Base-by-base conservation (phyloP, 2,113 vertebrate genomes). In the Strix aluco region DNA sequence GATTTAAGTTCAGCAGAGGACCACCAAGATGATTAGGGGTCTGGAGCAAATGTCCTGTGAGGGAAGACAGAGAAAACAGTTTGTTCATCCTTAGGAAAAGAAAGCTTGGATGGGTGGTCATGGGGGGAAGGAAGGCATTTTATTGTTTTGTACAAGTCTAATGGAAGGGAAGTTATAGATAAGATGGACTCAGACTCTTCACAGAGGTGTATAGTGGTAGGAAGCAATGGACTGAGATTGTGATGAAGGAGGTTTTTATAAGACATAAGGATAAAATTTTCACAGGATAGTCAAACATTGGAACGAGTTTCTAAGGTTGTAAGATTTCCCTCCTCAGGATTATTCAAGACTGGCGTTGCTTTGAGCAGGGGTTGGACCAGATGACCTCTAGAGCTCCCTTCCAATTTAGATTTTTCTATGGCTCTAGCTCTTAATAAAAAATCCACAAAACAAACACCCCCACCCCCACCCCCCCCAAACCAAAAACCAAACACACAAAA, bases 401-500 rank as follows among this genome's bases (percentile, higher is more conserved):
- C 71, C 19, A 42, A 52, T 57, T 62, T 69, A 51, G 14, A 21
- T 4, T 61, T 79, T 65, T 59, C 32, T 42, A 1, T 81, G 7
- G 51, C n/a, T 55, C 40, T 49, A 62, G 25, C 11, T 88, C 34
- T 81, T 86, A 72, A 44, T 13, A 46, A 75, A 71, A 83, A 67
- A 42, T 46, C 44, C 40, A 69, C 46, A 47, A n/a, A 47, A 47
- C 32, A 10, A 40, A 21, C 13, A 49, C 46, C 4, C 46, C 3
- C 17, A 13, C 6, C 19, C 15, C 34, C 15, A 6, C 4, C 2
- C 2, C n/a, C n/a, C n/a, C n/a, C 58, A 61, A 3, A 32, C 5
- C 3, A 17, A 46, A 44, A 44, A 18, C 15, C 32, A 29, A 75
- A 57, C 9, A 4, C 30, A 12, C 10, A 26, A 59, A 66, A 55